Base-by-base conservation (phyloP, 2,888 invertebrate genomes). In the Pyralis farinalis region DNA sequence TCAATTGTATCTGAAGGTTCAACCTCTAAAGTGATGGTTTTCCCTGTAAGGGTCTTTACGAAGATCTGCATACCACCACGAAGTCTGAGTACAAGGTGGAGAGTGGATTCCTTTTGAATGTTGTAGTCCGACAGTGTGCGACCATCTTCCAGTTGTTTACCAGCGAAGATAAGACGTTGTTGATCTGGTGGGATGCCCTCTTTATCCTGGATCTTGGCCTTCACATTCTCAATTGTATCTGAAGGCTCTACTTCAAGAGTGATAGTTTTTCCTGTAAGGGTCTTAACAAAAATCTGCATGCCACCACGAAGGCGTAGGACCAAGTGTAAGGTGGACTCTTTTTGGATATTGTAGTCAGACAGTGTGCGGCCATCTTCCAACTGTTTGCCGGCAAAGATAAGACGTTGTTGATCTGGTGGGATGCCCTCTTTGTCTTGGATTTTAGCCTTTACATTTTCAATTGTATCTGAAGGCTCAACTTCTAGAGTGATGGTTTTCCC, bases 51-150 rank as follows among this genome's bases (percentile, higher is more conserved):
- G 0, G 79, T 79, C 8, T 79, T 79, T 0, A 83, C 82, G 16
- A 82, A 82, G 0, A 82, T 82, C 37, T 82, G 82, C 82, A 82
- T 82, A 11, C 82, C 82, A 28, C 71, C 79, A 7, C 79, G 61
- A 0, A 79, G 74, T 57, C 79, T 72, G 1, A 79, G 16, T 0
- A 78, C 79, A 2, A 79, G 21, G 6, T 79, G 79, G 0, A 79
- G 69, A 0, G 79, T 79, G 0, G 78, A 78, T 9, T 79, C 79
- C 0, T 79, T 79, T 1, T 79, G 79, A 1, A 79, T 79, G 7
- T 79, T 79, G 31, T 79, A 79, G 44, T 79, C 79, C 0, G 78
- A 78, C 0, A 79, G 47, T 0, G 79, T 79, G 21, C 79, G 74
- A 0, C 78, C 78, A 53, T 79, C 78, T 42, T 78, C 78, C 0